A percentile compares a stretch with the other conserved stretches of the same genome.
These are phyloP conservation scores for Gastracanthus pulcherrimus DNA, from an alignment of 2,888 invertebrate species.

Conservation along the genomic window DNA sequence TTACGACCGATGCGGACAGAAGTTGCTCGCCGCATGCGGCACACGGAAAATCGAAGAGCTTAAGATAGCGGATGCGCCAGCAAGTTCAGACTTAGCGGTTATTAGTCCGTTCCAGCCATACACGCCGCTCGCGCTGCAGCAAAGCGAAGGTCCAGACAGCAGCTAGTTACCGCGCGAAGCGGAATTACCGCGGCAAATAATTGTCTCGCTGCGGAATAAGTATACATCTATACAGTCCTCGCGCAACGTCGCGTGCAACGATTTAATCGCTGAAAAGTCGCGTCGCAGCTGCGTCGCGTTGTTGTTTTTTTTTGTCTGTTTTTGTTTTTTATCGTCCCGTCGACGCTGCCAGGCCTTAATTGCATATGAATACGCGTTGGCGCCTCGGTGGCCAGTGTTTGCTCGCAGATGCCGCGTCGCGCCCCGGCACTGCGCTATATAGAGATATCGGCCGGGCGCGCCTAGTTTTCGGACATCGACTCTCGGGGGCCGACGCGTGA, in stretches of 20 bases:
- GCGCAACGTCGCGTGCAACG: not conserved
- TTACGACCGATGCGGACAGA: not conserved
- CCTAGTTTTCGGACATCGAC: slow-evolving; percentile 54
- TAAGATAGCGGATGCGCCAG: slow-evolving; percentile 28
- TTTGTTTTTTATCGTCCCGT: not conserved
- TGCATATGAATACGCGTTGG: slow-evolving; percentile 46
- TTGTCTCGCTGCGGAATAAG: not conserved
- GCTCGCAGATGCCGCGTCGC: slow-evolving; percentile 20
- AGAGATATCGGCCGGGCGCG: not conserved
- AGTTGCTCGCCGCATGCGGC: not conserved
- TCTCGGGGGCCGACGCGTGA: slow-evolving; percentile 46
- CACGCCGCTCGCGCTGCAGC: not conserved
- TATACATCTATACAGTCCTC: not conserved
- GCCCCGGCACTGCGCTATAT: not conserved
- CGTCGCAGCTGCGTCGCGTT: not conserved
- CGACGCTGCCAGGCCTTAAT: not conserved
- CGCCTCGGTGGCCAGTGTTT: not conserved
- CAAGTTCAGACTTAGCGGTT: not conserved
- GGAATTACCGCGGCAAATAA: not conserved
- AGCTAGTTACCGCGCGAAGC: not conserved
- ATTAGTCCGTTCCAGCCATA: not conserved
- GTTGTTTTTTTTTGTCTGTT: no score
- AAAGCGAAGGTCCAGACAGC: not conserved
- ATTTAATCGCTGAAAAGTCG: not conserved
- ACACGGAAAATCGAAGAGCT: not conserved